A percentile compares a stretch with the other conserved stretches of the same genome.
phyloP scores from a whole-genome alignment of 2,888 invertebrate species.

The Palloptera scutellata region DNA sequence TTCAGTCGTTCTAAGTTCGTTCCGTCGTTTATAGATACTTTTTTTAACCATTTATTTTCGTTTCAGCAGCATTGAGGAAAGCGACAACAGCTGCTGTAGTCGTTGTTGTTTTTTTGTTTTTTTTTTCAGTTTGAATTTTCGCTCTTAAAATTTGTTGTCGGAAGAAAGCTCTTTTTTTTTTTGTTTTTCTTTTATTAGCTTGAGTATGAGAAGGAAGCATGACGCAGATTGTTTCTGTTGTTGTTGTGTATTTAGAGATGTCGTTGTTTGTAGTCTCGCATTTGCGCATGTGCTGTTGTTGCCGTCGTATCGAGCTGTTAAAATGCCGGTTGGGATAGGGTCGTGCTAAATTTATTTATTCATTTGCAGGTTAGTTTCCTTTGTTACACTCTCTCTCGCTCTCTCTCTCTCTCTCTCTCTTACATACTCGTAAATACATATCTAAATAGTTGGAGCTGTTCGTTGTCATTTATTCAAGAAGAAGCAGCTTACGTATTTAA shows the following conservation, averaged over 20 bases:
- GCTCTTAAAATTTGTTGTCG: not conserved
- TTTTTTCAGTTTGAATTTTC: too few species aligned
- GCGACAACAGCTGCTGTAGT: constrained; percentile 2
- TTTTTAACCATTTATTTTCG: not conserved
- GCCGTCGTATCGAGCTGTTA: constrained; percentile 10
- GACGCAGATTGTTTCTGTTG: constrained; percentile 17
- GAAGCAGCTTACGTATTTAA: too few species aligned
- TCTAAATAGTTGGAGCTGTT: too few species aligned
- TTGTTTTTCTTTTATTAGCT: not conserved
- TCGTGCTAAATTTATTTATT: constrained; percentile 26
- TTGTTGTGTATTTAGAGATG: not conserved
- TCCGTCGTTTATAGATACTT: not conserved
- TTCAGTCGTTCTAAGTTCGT: not conserved
- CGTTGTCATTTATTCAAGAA: too few species aligned
- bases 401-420: not conserved
- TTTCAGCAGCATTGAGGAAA: not conserved
- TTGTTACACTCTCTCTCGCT: not conserved
- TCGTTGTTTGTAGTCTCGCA: not conserved
- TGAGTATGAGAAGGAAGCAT: not conserved
- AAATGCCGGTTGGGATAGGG: constrained; percentile 59
- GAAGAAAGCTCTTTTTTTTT: not conserved
- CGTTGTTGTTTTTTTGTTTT: constrained; percentile 10
- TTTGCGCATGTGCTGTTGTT: not conserved
- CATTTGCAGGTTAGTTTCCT: not conserved
- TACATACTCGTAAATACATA: not conserved